These are phyloP conservation scores for Oreochromis niloticus DNA, from an alignment of 2,113 vertebrate species.

Conservation along the genomic window DNA sequence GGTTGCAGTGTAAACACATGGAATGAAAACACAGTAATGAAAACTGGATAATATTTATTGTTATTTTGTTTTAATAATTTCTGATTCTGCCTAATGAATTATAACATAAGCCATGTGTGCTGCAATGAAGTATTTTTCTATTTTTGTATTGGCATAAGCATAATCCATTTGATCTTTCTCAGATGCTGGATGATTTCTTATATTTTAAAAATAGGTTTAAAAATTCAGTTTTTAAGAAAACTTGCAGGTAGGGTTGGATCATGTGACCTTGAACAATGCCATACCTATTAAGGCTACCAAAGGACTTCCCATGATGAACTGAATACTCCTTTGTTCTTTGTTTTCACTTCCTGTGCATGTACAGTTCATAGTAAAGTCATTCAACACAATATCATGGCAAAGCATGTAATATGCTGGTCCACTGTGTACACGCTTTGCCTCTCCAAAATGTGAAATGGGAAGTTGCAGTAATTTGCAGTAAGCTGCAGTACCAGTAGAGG, in stretches of 20 bases:
- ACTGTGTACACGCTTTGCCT: not conserved
- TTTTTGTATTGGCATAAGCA: not conserved
- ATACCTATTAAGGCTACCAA: not conserved
- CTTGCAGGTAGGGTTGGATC: not conserved
- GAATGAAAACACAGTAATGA: not conserved
- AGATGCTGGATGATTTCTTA: too few species aligned
- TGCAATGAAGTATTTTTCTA: not conserved
- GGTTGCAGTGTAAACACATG: not conserved
- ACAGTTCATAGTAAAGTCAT: not conserved
- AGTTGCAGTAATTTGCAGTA: not conserved
- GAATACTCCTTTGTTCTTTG: not conserved
- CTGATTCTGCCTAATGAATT: not conserved
- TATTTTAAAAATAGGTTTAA: not conserved
- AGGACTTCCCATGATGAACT: not conserved
- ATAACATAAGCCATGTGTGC: not conserved
- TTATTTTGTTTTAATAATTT: not conserved
- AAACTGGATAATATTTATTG: not conserved
- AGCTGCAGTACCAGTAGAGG: not conserved
- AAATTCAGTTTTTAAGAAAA: not conserved
- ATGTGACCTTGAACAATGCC: not conserved
- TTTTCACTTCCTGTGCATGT: not conserved
- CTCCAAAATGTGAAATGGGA: not conserved
- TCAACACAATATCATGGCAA: not conserved
- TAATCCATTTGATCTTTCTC: not conserved
- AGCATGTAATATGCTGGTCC: not conserved